These are phyloP conservation scores for Todus mexicanus DNA, from an alignment of 2,797 vertebrate genomes.

Conservation along the genomic window DNA sequence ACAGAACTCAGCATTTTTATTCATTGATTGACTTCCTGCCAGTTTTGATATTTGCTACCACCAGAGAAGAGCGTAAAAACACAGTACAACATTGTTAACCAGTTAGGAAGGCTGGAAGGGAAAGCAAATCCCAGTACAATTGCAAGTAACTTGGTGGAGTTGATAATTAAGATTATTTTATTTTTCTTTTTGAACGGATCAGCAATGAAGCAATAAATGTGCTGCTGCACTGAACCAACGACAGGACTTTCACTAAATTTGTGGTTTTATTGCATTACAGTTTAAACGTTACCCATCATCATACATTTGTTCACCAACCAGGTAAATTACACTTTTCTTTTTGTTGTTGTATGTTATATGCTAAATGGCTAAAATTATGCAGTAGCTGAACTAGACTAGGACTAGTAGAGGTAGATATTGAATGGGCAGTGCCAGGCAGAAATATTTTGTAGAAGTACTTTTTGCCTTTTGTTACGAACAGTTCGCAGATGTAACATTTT, in stretches of 20 bases:
- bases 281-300: conserved; percentile 22
- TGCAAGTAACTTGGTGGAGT: conserved; percentile 36
- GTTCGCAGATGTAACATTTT: background rate
- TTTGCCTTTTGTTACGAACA: background rate
- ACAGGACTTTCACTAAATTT: background rate
- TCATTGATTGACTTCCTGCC: conserved; percentile 56
- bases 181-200: background rate
- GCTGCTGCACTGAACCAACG: conserved; percentile 31
- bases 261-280: conserved; percentile 63
- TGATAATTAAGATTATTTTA: background rate
- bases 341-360: conserved; percentile 28
- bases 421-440: conserved; percentile 85
- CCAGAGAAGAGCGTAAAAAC: conserved; percentile 55
- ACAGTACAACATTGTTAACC: conserved; percentile 54
- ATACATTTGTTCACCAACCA: conserved; percentile 7
- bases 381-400: conserved; percentile 84
- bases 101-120: conserved; percentile 44
- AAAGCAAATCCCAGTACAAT: conserved; percentile 53
- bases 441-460: conserved; percentile 20
- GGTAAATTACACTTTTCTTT: background rate
- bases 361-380: conserved; percentile 76
- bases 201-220: conserved; percentile 42
- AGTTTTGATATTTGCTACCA: conserved; percentile 36
- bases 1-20: conserved; percentile 62
- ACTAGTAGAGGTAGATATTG: conserved; percentile 86